Percentiles rank a stretch among this genome's conserved stretches.
phyloP scores from a whole-genome alignment of 2,113 vertebrate genomes.

The Pelecanus crispus region DNA sequence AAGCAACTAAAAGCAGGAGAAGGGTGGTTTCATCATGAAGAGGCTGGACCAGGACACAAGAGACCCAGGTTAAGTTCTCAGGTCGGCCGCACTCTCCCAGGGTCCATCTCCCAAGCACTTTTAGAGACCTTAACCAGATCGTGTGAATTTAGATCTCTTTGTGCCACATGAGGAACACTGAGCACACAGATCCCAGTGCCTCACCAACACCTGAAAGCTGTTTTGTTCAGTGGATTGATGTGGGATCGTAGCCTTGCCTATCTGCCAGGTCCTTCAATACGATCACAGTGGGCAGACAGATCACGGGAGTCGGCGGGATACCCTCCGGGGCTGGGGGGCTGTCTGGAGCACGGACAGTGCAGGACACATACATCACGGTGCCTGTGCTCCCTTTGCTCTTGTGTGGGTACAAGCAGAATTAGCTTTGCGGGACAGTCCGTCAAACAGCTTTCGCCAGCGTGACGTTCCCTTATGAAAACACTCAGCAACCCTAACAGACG shows the following conservation, averaged over 20 bases:
- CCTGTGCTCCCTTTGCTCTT: not conserved
- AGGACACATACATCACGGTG: rapidly evolving
- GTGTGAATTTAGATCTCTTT: not conserved
- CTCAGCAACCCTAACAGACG: not conserved
- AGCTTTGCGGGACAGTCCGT: not conserved
- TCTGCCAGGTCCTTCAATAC: not conserved
- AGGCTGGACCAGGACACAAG: not conserved
- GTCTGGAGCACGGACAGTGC: not conserved
- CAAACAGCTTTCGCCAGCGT: not conserved
- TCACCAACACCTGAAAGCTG: not conserved
- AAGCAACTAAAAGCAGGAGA: not conserved
- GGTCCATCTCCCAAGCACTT: not conserved
- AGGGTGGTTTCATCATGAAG: not conserved
- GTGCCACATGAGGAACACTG: not conserved
- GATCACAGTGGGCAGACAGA: not conserved
- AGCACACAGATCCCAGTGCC: not conserved
- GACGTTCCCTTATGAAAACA: not conserved
- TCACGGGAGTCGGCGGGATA: not conserved
- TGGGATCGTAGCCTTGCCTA: not conserved
- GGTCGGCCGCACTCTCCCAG: not conserved
- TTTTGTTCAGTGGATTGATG: not conserved
- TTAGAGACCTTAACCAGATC: not conserved
- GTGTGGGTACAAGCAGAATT: not conserved
- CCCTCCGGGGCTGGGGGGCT: not conserved
- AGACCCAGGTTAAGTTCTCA: not conserved